Conservation (phyloP, 2,797 vertebrate genomes). For the Protonibea diacanthus region DNA sequence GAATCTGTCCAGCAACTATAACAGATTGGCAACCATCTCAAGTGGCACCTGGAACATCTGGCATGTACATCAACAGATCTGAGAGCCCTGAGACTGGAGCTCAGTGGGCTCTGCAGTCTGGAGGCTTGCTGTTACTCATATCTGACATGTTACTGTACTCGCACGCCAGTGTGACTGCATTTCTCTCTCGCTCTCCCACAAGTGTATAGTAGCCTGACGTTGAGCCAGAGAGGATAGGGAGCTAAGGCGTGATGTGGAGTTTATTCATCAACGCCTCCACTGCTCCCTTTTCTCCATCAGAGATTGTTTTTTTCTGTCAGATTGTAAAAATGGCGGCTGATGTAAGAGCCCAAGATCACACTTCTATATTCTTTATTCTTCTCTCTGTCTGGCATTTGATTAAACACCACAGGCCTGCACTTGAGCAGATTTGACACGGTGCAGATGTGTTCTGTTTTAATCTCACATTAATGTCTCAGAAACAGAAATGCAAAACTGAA, state of each 20-base stretch:
- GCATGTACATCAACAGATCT: conserved; percentile 37
- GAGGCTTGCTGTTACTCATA: conserved; percentile 43
- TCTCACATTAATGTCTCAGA: conserved; percentile 1
- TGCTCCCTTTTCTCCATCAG: conserved; percentile 33
- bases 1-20: conserved; percentile 19
- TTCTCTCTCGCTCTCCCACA: conserved; percentile 13
- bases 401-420: conserved; percentile 7
- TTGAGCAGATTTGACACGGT: not conserved
- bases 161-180: conserved; percentile 24
- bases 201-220: conserved; percentile 29
- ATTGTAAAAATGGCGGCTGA: conserved; percentile 45
- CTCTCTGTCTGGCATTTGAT: conserved; percentile 36
- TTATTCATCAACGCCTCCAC: conserved; percentile 54
- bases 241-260: conserved; percentile 33
- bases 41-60: conserved; percentile 56
- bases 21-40: conserved; percentile 38
- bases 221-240: conserved; percentile 39
- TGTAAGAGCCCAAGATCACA: conserved; percentile 37
- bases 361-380: conserved; percentile 12
- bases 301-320: conserved; percentile 28
- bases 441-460: conserved; percentile 15
- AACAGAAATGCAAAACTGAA: not conserved
- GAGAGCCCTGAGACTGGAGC: conserved; percentile 35
- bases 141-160: conserved; percentile 24
- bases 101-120: conserved; percentile 35